phyloP scores from a whole-genome alignment of 92 coral and sea anemone genomes.

The Heteractis magnifica region DNA sequence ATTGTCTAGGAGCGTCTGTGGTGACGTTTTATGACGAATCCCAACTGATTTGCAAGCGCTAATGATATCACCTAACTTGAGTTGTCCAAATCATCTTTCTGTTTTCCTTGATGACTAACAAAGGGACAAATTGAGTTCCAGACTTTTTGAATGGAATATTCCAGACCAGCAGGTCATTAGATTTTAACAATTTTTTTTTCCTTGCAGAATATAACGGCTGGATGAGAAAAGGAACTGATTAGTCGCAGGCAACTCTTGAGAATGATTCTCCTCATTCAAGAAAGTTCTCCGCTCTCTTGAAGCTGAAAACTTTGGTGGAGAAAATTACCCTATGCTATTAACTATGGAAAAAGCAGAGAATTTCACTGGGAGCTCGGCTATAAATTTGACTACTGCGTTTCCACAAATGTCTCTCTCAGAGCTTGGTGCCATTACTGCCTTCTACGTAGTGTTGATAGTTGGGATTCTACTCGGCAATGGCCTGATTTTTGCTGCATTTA shows the following conservation, averaged over 20 bases:
- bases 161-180: too few relatives aligned
- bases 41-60: not conserved
- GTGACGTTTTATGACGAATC: not conserved
- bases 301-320: not conserved
- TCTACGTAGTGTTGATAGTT: not conserved
- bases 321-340: not conserved
- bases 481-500: constrained; percentile 66
- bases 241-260: too few relatives aligned
- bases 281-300: not conserved
- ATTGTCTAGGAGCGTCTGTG: not conserved
- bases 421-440: constrained; percentile 1
- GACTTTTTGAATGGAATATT: too few relatives aligned
- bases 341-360: not conserved
- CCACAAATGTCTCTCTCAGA: not conserved
- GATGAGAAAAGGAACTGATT: too few relatives aligned
- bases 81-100: not conserved
- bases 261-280: not conserved
- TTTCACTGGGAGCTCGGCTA: not conserved
- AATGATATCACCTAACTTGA: not conserved
- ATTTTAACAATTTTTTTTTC: too few relatives aligned
- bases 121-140: not conserved
- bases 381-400: not conserved
- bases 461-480: constrained; percentile 66
- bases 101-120: not conserved
- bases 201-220: too few relatives aligned